Evolutionary conservation across 2,113 vertebrate species (phyloP), one percentile per base, ranked within the genome.

Genomic region (Grammomys dolichurus): DNA sequence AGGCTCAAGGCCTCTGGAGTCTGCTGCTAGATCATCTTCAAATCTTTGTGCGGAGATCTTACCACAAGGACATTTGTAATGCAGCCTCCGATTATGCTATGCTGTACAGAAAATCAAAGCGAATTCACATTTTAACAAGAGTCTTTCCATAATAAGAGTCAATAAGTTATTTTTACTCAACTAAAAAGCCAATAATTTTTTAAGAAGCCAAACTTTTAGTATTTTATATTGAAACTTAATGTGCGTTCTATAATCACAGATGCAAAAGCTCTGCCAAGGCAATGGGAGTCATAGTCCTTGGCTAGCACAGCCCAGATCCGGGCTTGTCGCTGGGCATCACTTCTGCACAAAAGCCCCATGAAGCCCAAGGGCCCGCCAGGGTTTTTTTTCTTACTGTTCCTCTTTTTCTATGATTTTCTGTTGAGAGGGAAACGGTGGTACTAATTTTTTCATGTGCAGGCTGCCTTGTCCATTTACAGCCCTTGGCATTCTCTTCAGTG

Each of bases 1-100:
- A 78, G 51, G 67, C 80, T 93, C 72, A 94, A 72, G 70, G 91
- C 77, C 60, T 91, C 48, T 69, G 36, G 56, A 78, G 88, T 86
- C 67, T 80, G 7, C 65, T 54, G 17, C 7, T 85, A 31, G 58
- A 13, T 95, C 67, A 73, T 67, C 84, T 84, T 86, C 14, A 78
- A n/a, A 20, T 77, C 54, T 43, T 78, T 28, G 81, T 63, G 76
- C 73, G 73, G 81, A 89, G 86, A 91, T 56, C 54, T 65, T 5
- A 17, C 14, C 63, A 70, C 26, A 31, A 72, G 65, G 43, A 67
- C n/a, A 17, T 78, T n/a, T 54, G 5, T 81, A 63, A 5, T 48
- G 13, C 5, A 0, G 28, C 16, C 56, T 2, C 73, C 48, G 28
- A 13, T 56, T 19, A 22, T 7, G 11, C 24, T 86, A 26, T 7